Conservation (phyloP, 2,113 vertebrate genomes). For the Panurus biarmicus region DNA sequence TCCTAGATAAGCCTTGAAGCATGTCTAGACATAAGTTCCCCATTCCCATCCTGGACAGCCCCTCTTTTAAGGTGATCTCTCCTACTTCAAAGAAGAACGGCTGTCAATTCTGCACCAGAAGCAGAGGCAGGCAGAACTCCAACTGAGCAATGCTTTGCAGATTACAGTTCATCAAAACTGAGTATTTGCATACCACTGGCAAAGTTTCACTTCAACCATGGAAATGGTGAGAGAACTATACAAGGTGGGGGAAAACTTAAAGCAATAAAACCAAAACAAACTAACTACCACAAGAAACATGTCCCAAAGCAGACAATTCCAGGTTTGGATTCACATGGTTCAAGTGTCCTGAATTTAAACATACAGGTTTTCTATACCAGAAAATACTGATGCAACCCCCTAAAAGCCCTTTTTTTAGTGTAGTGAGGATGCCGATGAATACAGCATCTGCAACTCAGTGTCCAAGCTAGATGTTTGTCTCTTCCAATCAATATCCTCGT, state of each 20-base stretch:
- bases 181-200: background rate
- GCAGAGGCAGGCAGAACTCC: background rate
- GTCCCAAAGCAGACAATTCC: background rate
- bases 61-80: background rate
- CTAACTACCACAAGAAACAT: background rate
- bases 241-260: background rate
- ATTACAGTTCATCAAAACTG: background rate
- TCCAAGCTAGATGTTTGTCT: background rate
- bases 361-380: background rate
- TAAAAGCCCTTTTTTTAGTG: background rate
- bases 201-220: background rate
- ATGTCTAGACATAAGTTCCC: background rate
- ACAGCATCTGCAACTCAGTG: background rate
- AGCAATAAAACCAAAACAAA: background rate
- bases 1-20: background rate
- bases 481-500: background rate
- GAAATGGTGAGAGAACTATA: background rate
- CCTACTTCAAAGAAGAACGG: background rate
- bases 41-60: background rate
- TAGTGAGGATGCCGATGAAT: background rate
- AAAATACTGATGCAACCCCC: background rate
- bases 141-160: background rate
- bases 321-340: background rate
- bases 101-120: background rate
- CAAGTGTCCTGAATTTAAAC: background rate